phyloP scores from a whole-genome alignment of 2,113 vertebrate species.

The Peromyscus californicus region DNA sequence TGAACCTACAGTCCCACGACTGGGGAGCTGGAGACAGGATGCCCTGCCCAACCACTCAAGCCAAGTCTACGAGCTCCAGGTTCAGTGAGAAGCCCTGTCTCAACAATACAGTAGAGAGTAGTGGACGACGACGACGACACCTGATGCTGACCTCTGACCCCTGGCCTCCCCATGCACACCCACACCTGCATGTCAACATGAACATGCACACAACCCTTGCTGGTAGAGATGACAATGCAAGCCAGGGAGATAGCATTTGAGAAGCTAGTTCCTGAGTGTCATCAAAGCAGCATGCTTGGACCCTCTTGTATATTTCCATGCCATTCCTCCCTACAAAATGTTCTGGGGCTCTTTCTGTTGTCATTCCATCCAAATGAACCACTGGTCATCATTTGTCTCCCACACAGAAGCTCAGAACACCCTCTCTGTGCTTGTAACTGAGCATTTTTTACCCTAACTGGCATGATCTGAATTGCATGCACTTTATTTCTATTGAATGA shows the following conservation, averaged over 20 bases:
- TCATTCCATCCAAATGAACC: neutral
- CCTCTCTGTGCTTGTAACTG: neutral
- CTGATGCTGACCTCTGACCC: neutral
- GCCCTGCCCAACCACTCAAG: neutral
- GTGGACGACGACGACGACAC: no score
- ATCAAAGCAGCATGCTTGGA: neutral
- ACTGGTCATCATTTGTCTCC: neutral
- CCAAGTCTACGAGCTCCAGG: neutral
- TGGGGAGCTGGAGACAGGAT: neutral
- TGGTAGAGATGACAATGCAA: neutral
- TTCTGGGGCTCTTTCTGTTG: neutral
- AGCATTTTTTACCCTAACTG: constrained; percentile 19
- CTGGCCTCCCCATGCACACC: neutral
- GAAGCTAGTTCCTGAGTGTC: neutral
- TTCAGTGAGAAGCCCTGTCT: neutral
- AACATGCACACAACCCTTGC: neutral
- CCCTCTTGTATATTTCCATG: neutral
- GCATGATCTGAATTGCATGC: neutral
- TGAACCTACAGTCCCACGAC: no score
- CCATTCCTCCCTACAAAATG: neutral
- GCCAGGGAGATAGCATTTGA: neutral
- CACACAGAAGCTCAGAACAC: neutral
- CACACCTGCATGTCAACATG: no score
- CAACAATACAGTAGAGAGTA: neutral
- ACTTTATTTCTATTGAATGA: constrained; percentile 24